Percentiles rank a stretch among this genome's conserved stretches.
These are phyloP conservation scores for Sphaeramia orbicularis DNA, from an alignment of 2,797 vertebrate species.

Conservation along the genomic window DNA sequence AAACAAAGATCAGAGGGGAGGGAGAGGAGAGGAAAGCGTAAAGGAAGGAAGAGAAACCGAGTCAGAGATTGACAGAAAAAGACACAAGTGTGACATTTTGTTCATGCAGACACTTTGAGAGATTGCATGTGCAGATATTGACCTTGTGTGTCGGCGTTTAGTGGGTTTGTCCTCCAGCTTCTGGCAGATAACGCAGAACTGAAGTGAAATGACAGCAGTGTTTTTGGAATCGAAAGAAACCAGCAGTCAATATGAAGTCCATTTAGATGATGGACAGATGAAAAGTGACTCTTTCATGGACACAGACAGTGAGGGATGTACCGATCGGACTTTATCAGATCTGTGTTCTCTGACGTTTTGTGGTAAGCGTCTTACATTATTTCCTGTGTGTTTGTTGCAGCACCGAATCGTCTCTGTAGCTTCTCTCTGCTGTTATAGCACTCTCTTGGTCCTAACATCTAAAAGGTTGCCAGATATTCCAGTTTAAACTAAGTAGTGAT, in stretches of 20 bases:
- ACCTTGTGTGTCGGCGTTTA: background rate
- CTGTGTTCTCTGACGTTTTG: too few relatives aligned
- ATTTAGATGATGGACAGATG: too few relatives aligned
- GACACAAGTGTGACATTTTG: background rate
- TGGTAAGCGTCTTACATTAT: too few relatives aligned
- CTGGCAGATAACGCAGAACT: background rate
- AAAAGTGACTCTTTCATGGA: too few relatives aligned
- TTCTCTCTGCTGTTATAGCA: too few relatives aligned
- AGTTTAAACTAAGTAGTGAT: too few relatives aligned
- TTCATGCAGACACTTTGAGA: background rate
- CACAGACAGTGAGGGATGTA: too few relatives aligned
- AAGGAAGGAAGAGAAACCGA: background rate
- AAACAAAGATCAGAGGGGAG: conserved; percentile 37
- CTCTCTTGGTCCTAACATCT: too few relatives aligned
- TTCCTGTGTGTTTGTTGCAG: too few relatives aligned
- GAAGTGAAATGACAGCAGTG: conserved; percentile 6
- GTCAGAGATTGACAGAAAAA: background rate
- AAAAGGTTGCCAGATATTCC: too few relatives aligned
- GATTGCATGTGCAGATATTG: background rate
- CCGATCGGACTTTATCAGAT: too few relatives aligned
- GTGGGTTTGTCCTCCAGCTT: background rate
- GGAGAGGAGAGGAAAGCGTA: background rate
- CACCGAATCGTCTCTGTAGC: too few relatives aligned
- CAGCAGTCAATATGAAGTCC: background rate
- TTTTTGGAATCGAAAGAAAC: background rate